Conservation (phyloP, 2,113 vertebrate species). For the Colistium nudipinnis region DNA sequence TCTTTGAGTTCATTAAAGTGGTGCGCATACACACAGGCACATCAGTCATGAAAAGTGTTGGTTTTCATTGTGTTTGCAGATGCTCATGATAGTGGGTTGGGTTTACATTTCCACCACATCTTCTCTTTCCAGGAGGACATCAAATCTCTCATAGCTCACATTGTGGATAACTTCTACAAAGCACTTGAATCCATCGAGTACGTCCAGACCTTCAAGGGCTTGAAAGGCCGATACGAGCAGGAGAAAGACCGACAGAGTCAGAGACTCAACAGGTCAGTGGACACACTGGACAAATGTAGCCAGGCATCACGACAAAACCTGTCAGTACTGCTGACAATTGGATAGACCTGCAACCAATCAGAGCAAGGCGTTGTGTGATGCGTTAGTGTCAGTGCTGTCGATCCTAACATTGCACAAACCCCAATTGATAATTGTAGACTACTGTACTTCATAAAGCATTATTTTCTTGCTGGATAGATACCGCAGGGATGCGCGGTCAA, state of each 20-base stretch:
- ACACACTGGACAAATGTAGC: not conserved
- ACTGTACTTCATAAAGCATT: not conserved
- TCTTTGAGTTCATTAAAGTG: constrained; percentile 99
- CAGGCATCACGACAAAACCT: not conserved
- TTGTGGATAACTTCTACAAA: constrained; percentile 99
- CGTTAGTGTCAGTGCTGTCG: too few species aligned
- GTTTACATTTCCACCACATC: constrained; percentile 5
- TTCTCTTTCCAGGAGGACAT: constrained; percentile 90
- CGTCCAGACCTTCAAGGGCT: constrained; percentile 97
- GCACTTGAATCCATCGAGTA: constrained; percentile 98
- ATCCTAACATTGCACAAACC: too few species aligned
- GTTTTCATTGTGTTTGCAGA: not conserved
- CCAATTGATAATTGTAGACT: too few species aligned
- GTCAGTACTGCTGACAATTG: not conserved
- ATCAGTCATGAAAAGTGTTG: not conserved
- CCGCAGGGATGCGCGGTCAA: constrained; percentile 90
- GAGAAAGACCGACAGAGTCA: constrained; percentile 95
- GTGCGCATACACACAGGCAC: constrained; percentile 77
- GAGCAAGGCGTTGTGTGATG: not conserved
- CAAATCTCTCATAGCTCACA: constrained; percentile 97
- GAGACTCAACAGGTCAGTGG: constrained; percentile 90
- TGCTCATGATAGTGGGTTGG: not conserved
- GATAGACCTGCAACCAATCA: not conserved
- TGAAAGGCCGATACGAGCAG: constrained; percentile 97
- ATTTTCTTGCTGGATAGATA: constrained; percentile 82